phyloP scores from a whole-genome alignment of 2,888 invertebrate genomes.

The Napeogenes sylphis region DNA sequence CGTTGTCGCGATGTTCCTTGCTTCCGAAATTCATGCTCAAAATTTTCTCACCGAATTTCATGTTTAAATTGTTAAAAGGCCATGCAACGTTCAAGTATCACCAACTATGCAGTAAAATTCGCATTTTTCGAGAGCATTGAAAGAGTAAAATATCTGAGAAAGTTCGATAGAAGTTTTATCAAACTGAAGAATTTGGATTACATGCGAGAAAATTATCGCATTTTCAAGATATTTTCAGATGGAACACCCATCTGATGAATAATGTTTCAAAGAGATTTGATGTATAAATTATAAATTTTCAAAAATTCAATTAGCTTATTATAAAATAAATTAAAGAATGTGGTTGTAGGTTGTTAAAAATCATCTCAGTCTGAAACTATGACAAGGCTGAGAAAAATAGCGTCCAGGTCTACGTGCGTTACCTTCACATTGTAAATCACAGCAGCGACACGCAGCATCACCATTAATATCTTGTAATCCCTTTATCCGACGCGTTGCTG shows the following conservation, averaged over 20 bases:
- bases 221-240: background rate
- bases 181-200: conserved; percentile 11
- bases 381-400: background rate
- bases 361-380: too few relatives aligned
- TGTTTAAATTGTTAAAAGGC: conserved; percentile 66
- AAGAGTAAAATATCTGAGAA: conserved; percentile 30
- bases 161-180: conserved; percentile 26
- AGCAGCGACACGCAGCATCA: conserved; percentile 41
- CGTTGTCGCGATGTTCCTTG: conserved; percentile 31
- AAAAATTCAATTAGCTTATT: too few relatives aligned
- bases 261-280: background rate
- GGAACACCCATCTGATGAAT: background rate
- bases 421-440: conserved; percentile 28
- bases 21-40: conserved; percentile 58
- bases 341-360: too few relatives aligned
- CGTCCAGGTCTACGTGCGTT: background rate
- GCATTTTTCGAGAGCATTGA: conserved; percentile 31
- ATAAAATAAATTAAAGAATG: too few relatives aligned
- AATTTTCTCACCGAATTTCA: conserved; percentile 55
- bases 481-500: conserved; percentile 47
- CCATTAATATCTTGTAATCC: conserved; percentile 66
- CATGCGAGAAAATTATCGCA: background rate
- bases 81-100: conserved; percentile 36
- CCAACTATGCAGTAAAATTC: conserved; percentile 31
- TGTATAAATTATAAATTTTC: too few relatives aligned